Evolutionary conservation across 2,797 vertebrate species (phyloP).

Genomic region (Enteromius thamalakanensis): DNA sequence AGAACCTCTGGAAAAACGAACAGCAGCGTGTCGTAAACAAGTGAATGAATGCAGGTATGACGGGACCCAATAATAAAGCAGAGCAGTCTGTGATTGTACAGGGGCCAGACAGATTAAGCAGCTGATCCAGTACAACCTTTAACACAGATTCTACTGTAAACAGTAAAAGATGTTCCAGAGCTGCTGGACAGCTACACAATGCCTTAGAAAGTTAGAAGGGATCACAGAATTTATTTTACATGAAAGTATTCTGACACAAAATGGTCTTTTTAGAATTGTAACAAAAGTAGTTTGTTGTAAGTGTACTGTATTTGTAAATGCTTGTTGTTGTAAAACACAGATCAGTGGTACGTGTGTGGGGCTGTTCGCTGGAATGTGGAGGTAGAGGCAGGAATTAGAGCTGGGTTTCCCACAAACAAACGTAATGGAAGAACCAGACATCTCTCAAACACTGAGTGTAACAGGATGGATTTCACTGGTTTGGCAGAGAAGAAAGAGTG

Average conservation of each 20-base stretch:
- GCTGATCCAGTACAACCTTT: not conserved
- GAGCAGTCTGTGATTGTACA: not conserved
- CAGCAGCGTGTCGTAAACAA: not conserved
- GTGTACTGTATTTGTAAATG: not conserved
- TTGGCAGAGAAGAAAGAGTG: constrained; percentile 26
- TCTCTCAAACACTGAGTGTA: constrained; percentile 63
- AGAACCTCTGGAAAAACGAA: constrained; percentile 23
- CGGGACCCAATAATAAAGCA: not conserved
- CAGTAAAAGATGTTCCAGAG: not conserved
- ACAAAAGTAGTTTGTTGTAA: not conserved
- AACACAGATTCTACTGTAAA: not conserved
- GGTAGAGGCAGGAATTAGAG: constrained; percentile 71
- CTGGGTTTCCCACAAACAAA: constrained; percentile 72
- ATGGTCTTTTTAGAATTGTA: not conserved
- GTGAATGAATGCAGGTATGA: constrained; percentile 18
- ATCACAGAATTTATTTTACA: not conserved
- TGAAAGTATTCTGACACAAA: not conserved
- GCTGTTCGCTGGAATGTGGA: constrained; percentile 17
- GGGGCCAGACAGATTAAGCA: not conserved
- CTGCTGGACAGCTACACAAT: not conserved
- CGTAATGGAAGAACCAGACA: constrained; percentile 76
- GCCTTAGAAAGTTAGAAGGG: not conserved
- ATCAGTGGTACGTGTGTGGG: not conserved
- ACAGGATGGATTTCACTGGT: constrained; percentile 71
- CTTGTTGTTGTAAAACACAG: not conserved